Evolutionary conservation across 2,797 vertebrate species (phyloP), one percentile per base, ranked within the genome.

Genomic region (Anguilla pacifica): DNA sequence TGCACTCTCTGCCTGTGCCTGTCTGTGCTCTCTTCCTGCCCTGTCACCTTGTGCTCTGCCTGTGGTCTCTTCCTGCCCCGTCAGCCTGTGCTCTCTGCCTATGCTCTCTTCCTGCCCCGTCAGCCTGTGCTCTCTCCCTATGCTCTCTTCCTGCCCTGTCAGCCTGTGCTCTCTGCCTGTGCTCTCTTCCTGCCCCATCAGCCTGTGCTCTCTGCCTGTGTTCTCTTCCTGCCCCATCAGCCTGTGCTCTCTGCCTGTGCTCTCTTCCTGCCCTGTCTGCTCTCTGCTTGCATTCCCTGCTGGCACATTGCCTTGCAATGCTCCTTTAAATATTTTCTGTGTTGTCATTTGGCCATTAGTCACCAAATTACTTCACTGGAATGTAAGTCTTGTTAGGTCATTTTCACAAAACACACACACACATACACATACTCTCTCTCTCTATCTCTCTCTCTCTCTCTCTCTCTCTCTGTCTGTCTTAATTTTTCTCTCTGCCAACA

Each of bases 311-410:
- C 5, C 74, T 28, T 70, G 64, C 72, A 15, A 6, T 82, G 53
- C 57, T 9, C 57, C 59, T 72, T 88, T 39, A 88, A 70, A 83
- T 39, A 61, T 28, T 86, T 86, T 57, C 77, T 53, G 57, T 86
- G 74, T 82, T 88, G 74, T 82, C 86, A 64, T 83, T 88, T 5
- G 17, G 84, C 53, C 39, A 51, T 70, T 79, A 61, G 39, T 67
- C 70, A 79, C 43, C 35, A 55, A 86, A 57, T 59, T 85, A 82
- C 84, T 86, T 43, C 28, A 70, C 72, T 53, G 87, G 74, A 88
- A 88, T 83, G 43, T n/a, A 35, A 85, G 83, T 39, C 84, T 59
- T 43, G 74, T 74, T 85, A 51, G 84, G 74, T 88, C 87, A 61
- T 85, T 85, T 59, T 85, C 53, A 77, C 53, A 28, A 39, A 70